Evolutionary conservation across 2,888 invertebrate species (phyloP).

Genomic region (Heliconius aoede): DNA sequence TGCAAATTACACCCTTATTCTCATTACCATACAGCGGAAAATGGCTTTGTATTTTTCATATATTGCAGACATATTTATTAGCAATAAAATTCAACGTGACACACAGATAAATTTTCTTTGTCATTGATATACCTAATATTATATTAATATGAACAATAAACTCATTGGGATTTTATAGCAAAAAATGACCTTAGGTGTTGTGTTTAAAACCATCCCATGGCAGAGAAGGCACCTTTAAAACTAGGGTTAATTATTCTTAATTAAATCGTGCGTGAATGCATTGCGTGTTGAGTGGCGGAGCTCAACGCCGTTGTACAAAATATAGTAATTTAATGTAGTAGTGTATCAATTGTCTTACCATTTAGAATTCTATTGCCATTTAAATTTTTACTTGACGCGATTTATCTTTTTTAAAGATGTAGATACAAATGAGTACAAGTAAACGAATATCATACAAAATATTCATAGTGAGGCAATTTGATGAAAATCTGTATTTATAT

Average conservation of each 20-base stretch:
- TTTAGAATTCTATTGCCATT: neutral
- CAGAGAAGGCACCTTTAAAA: too few species aligned
- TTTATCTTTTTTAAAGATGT: neutral
- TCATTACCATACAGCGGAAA: neutral
- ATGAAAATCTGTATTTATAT: neutral
- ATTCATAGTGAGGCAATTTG: neutral
- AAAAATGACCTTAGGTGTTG: conserved; percentile 18
- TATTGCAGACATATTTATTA: conserved; percentile 23
- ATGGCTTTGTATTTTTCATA: neutral
- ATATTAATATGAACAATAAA: conserved; percentile 11
- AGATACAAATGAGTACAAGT: neutral
- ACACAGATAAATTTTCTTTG: conserved; percentile 25
- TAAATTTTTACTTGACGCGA: too few species aligned
- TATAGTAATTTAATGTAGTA: too few species aligned
- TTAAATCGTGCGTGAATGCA: too few species aligned
- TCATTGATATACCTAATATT: conserved; percentile 24
- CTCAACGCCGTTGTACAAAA: too few species aligned
- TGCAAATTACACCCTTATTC: neutral
- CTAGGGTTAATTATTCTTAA: too few species aligned
- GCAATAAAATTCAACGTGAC: conserved; percentile 29
- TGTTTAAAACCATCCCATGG: too few species aligned
- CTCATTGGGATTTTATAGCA: conserved; percentile 7
- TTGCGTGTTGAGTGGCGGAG: too few species aligned
- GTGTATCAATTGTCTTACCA: neutral
- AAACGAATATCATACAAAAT: neutral